A percentile compares a stretch with the other conserved stretches of the same genome.
phyloP scores from a whole-genome alignment of 1,140 invertebrate genomes.

The Lanistes nyassanus region DNA sequence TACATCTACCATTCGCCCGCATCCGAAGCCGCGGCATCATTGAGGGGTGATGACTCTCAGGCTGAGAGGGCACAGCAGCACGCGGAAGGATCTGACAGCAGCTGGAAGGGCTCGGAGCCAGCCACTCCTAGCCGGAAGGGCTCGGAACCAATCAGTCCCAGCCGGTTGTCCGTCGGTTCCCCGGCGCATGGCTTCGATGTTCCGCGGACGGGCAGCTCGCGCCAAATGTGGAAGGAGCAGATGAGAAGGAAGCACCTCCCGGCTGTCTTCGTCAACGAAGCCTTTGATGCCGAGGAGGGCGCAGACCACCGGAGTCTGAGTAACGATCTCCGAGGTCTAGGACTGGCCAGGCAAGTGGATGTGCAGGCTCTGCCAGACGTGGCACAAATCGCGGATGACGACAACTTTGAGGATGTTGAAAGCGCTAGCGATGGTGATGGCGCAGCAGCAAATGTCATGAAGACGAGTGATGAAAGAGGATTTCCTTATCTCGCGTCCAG shows the following conservation, averaged over 20 bases:
- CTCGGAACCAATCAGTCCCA: constrained; percentile 7
- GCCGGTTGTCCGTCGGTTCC: not conserved
- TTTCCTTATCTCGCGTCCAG: constrained; percentile 42
- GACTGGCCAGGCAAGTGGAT: not conserved
- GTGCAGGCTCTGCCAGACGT: constrained; percentile 4
- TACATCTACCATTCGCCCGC: constrained; percentile 16
- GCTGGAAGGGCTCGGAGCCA: not conserved
- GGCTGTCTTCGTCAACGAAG: constrained; percentile 43
- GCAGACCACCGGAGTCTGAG: not conserved
- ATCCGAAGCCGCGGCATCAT: not conserved
- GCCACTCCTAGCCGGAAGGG: not conserved
- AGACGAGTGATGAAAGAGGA: not conserved
- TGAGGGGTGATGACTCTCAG: not conserved
- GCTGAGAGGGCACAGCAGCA: not conserved
- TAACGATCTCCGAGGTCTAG: no score
- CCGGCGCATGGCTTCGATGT: not conserved
- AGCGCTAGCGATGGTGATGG: not conserved
- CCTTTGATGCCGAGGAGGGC: constrained; percentile 30
- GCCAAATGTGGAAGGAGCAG: constrained; percentile 43
- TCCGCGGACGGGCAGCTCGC: constrained; percentile 22
- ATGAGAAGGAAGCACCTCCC: constrained; percentile 49
- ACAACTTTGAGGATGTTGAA: not conserved
- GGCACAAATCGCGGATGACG: not conserved
- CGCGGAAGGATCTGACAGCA: not conserved
- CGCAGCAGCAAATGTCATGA: not conserved